Base-by-base conservation (phyloP, 1,140 invertebrate genomes). In the Globodera rostochiensis region DNA sequence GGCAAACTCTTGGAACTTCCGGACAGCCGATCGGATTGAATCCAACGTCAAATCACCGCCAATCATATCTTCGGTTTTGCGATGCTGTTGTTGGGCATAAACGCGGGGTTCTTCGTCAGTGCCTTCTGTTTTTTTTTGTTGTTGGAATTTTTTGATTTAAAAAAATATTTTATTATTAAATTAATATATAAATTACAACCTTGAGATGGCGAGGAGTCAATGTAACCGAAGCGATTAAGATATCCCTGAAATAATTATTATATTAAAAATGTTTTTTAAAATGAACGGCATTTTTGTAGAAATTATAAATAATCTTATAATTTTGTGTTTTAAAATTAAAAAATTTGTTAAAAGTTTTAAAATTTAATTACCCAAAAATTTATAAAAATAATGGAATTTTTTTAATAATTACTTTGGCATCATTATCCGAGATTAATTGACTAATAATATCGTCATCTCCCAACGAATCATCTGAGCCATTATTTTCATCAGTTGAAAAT, bases 1-100 rank as follows among this genome's bases (percentile, higher is more conserved):
- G 9, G 87, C 87, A 83, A 88, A 88, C 76, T 88, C 87, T 83
- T 88, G 87, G 82, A 88, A 88, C 77, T 88, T 90, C 46, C 87
- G 74, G 47, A 70, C 77, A 82, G 73, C 67, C 47, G 76, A 74
- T 21, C 47, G 25, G 36, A 67, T 70, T 45, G 50, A 80, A 4
- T 50, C 50, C 53, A 78, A 19, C 9, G 74, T 49, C 60, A 69
- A 15, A n/a, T 80, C 69, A 6, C 73, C 69, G 74, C 73, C 71
- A n/a, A 80, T 15, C 46, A 79, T 77, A 71, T 69, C 36, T 6
- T 13, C 69, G 15, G 69, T 13, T 71, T 47, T 71, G 19, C 45
- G 6, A n/a, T 45, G 71, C 45, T 45, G 21, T 45, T 19, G 67
- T n/a, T 50, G 64, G 6, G 45, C 60, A 36, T 78, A 36, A 13